Evolutionary conservation across 2,888 invertebrate species (phyloP), one percentile per base, ranked within the genome.

Genomic region (Eupsilia transversa): DNA sequence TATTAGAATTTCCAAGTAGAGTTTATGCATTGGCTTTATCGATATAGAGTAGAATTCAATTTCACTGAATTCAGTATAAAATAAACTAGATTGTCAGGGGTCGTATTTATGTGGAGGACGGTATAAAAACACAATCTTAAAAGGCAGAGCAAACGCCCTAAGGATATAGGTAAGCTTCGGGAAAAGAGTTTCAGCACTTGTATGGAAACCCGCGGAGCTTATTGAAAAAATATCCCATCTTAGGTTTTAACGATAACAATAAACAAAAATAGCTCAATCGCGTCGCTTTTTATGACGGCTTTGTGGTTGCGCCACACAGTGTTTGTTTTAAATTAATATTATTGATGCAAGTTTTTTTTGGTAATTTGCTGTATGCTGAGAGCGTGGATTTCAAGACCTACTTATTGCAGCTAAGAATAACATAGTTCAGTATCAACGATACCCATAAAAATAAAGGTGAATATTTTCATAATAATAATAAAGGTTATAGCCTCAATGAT

Each of bases 31-130:
- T 88, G 85, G 84, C 56, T 90, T 89, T 90, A 88, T 87, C 87
- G 89, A 79, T 87, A 88, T 86, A 83, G 81, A 88, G 83, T 88
- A 86, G 89, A 90, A 92, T 92, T 92, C 91, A 90, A 91, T 92
- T 91, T 85, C 87, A 88, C 86, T 88, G 87, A 89, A 91, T 90
- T 91, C 89, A 88, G 89, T 89, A 89, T 89, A 89, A 89, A 91
- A 91, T 92, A 92, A 92, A 92, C 92, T 90, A 88, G 89, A 89
- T 89, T 91, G 87, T 91, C 87, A 88, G 88, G 90, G 90, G 87
- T 89, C 88, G 90, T 89, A 89, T 91, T 91, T 92, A 91, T 92
- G 88, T 88, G 88, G 85, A 83, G 87, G 86, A 88, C 86, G 88
- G 87, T 87, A 91, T 89, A 91, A 91, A 92, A 92, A 91, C 87